Evolutionary conservation across 2,113 vertebrate genomes (phyloP), one percentile per base, ranked within the genome.

Genomic region (Stictonetta naevosa): DNA sequence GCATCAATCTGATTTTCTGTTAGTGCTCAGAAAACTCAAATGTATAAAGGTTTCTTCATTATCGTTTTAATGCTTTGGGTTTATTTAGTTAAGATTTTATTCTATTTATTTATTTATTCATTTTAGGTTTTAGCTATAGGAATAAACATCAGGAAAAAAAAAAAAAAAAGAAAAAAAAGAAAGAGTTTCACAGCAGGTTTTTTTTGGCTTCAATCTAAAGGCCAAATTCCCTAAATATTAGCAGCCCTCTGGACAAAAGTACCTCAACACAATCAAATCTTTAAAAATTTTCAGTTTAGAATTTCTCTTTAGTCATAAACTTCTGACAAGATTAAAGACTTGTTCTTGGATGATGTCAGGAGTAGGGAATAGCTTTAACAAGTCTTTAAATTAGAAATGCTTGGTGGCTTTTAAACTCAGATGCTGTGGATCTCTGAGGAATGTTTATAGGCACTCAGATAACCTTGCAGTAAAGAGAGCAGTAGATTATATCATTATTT

Each of bases 381-480:
- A 84, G 59, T 88, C 73, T 23, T 77, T 93, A 84, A 88, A 52
- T 85, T 96, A 83, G 83, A 88, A 96, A 82, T 42, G 22, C 22
- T 44, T 73, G 36, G 33, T 90, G 42, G 62, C 21, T 94, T 91
- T 95, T 92, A 90, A 95, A 67, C 13, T 84, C 13, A 91, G 75
- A 60, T 14, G 22, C 23, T 72, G 56, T 83, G 42, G 17, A 85
- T 89, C 83, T 93, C 69, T 79, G 71, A 86, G 53, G 44, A 91
- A 75, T 86, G 60, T 95, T 92, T 90, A 73, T 75, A 82, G 88
- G 74, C 90, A 83, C 53, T 59, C 23, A 81, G 52, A 91, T 93
- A 96, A 96, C 86, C 96, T 95, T 94, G 36, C 22, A 96, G 82
- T 62, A 78, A 68, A 96, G 68, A 95, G 19, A 90, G 48, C 73